A percentile compares a stretch with the other conserved stretches of the same genome.
These are phyloP conservation scores for Theocolax elegans DNA, from an alignment of 1,140 invertebrate genomes.

Conservation along the genomic window DNA sequence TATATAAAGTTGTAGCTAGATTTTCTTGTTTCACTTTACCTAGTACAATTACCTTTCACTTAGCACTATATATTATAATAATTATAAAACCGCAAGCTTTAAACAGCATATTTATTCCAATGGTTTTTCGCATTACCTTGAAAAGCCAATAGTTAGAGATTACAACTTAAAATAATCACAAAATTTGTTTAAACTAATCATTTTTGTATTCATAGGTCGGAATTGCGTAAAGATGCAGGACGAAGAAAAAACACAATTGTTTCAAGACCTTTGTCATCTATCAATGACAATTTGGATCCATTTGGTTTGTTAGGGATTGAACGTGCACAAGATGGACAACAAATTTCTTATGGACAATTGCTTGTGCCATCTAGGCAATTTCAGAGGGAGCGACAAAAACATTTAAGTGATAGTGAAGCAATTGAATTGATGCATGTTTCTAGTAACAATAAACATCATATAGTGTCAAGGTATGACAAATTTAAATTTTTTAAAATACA, in stretches of 20 bases:
- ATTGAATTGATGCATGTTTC: conserved; percentile 63
- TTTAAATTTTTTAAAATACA: too few species aligned
- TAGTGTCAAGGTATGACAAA: conserved; percentile 75
- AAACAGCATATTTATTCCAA: background rate
- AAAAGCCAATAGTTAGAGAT: too few species aligned
- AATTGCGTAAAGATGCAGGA: conserved; percentile 79
- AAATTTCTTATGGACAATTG: conserved; percentile 88
- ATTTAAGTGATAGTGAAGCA: conserved; percentile 69
- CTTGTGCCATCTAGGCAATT: conserved; percentile 79
- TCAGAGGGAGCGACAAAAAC: conserved; percentile 64
- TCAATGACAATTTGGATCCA: conserved; percentile 86
- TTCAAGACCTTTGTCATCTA: conserved; percentile 83
- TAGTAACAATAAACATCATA: conserved; percentile 63
- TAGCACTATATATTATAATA: background rate
- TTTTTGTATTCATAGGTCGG: conserved; percentile 69
- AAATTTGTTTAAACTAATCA: too few species aligned
- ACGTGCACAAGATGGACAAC: conserved; percentile 83
- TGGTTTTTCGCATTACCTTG: background rate
- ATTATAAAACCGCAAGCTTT: background rate
- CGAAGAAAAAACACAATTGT: conserved; percentile 83
- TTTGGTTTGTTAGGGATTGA: conserved; percentile 87
- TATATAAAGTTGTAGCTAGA: conserved; percentile 5
- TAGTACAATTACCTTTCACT: background rate
- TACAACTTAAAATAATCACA: too few species aligned
- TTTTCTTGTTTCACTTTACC: background rate